phyloP scores from a whole-genome alignment of 1,140 invertebrate genomes.

The Luehdorfia chinensis region DNA sequence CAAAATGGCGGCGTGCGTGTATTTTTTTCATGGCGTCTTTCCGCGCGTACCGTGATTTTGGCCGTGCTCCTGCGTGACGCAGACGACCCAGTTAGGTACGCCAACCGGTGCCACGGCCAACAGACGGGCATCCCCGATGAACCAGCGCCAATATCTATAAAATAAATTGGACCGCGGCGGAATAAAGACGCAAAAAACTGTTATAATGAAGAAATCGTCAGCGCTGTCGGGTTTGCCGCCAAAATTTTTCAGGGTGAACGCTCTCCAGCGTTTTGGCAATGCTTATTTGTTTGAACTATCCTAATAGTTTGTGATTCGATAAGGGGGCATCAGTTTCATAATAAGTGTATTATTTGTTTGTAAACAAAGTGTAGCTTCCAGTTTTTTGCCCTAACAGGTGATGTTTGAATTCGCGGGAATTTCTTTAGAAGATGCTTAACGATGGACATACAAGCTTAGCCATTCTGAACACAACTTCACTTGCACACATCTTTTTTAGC shows the following conservation, averaged over 20 bases:
- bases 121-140: constrained; percentile 69
- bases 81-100: constrained; percentile 66
- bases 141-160: constrained; percentile 74
- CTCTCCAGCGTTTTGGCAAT: constrained; percentile 72
- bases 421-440: no score
- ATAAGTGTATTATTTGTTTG: constrained; percentile 32
- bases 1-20: constrained; percentile 45
- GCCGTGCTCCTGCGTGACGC: constrained; percentile 67
- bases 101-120: constrained; percentile 71
- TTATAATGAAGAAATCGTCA: constrained; percentile 68
- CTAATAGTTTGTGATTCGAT: constrained; percentile 65
- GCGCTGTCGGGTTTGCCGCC: constrained; percentile 55
- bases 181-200: constrained; percentile 56
- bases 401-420: no score
- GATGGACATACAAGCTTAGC: no score
- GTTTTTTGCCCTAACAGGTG: no score
- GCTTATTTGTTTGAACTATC: constrained; percentile 54
- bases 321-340: constrained; percentile 36
- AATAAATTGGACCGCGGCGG: constrained; percentile 65
- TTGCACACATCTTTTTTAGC: no score
- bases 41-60: constrained; percentile 65
- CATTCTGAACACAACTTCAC: no score
- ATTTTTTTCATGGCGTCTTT: constrained; percentile 60
- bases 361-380: constrained; percentile 41
- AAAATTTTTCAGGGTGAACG: constrained; percentile 68